These are phyloP conservation scores for Brachionus calyciflorus DNA, from an alignment of 1,140 invertebrate genomes.

Conservation along the genomic window DNA sequence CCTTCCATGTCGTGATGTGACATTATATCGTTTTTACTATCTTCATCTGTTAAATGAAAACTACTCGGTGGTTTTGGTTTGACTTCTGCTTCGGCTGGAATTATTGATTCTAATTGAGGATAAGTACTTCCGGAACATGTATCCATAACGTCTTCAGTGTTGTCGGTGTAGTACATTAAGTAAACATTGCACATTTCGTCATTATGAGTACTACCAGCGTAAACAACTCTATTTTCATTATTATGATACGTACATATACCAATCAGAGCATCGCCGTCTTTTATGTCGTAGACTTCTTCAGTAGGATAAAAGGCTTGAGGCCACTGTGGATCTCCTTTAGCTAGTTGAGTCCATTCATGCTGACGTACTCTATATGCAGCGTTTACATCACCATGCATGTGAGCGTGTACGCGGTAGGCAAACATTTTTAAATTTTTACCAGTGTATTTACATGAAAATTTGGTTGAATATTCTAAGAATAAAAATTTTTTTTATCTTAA, in stretches of 20 bases:
- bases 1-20: conserved; percentile 44
- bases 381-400: conserved; percentile 66
- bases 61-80: background rate
- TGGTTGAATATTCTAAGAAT: conserved; percentile 1
- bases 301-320: conserved; percentile 94
- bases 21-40: background rate
- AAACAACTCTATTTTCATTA: background rate
- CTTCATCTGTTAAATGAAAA: background rate
- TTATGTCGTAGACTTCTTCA: conserved; percentile 64
- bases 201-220: conserved; percentile 69
- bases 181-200: conserved; percentile 99
- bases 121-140: conserved; percentile 25
- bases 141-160: conserved; percentile 8
- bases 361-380: conserved; percentile 77
- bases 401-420: conserved; percentile 41
- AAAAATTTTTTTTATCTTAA: background rate
- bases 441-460: conserved; percentile 45
- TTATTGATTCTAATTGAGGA: conserved; percentile 27
- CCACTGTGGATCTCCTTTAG: conserved; percentile 82
- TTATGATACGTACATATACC: conserved; percentile 50
- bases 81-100: conserved; percentile 37
- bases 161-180: conserved; percentile 88
- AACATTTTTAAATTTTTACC: conserved; percentile 33
- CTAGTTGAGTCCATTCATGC: conserved; percentile 54
- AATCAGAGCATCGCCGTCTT: conserved; percentile 72